Conservation (phyloP, 2,113 vertebrate genomes). For the Oenanthe melanoleuca region DNA sequence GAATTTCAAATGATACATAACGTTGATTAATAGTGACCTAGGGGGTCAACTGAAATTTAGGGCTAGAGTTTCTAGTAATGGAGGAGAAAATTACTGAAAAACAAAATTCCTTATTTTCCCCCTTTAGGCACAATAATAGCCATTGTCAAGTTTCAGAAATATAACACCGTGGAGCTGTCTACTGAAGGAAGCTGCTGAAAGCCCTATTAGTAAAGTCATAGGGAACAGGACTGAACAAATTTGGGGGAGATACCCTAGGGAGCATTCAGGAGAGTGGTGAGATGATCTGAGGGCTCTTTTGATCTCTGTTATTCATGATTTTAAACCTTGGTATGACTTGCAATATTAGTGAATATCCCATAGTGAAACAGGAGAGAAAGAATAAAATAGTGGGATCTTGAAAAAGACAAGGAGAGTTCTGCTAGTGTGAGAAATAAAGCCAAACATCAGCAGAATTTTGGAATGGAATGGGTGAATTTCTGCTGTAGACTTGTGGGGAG, state of each 20-base stretch:
- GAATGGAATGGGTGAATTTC: neutral
- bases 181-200: conserved; percentile 44
- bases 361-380: neutral
- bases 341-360: neutral
- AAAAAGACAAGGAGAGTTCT: neutral
- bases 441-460: neutral
- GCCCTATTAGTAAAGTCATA: conserved; percentile 50
- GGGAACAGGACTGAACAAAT: conserved; percentile 49
- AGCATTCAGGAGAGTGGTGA: neutral
- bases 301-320: conserved; percentile 19
- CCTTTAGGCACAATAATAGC: conserved; percentile 46
- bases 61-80: conserved; percentile 57
- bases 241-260: conserved; percentile 20
- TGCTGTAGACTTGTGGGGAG: neutral
- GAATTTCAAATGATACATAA: conserved; percentile 43
- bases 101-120: conserved; percentile 3
- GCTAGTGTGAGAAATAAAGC: neutral
- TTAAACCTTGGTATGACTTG: neutral
- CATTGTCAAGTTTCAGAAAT: conserved; percentile 61
- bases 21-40: conserved; percentile 38
- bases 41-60: conserved; percentile 54
- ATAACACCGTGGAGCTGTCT: conserved; percentile 11
- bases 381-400: neutral
- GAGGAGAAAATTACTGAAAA: conserved; percentile 56
- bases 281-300: conserved; percentile 12